Evolutionary conservation across 1,140 invertebrate genomes (phyloP).

Genomic region (Drosophila dunni): DNA sequence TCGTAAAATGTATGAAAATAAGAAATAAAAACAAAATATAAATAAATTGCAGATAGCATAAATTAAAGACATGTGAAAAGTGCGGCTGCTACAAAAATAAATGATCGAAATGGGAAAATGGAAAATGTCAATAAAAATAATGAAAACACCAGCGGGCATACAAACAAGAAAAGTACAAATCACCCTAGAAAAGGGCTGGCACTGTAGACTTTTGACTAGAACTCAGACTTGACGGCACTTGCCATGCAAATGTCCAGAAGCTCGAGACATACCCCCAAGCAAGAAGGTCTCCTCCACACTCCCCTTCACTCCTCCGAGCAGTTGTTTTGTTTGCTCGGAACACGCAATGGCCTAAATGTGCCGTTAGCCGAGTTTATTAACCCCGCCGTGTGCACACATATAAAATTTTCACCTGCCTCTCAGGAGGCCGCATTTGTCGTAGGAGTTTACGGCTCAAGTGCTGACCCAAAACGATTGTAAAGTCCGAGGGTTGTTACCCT

Average conservation of each 20-base stretch:
- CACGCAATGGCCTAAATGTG: conserved; percentile 71
- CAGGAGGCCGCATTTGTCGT: conserved; percentile 20
- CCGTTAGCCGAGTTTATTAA: conserved; percentile 66
- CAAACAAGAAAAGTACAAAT: background rate
- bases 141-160: background rate
- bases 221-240: conserved; percentile 67
- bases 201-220: conserved; percentile 30
- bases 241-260: conserved; percentile 71
- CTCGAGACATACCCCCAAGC: conserved; percentile 16
- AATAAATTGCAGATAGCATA: conserved; percentile 58
- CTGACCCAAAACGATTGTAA: conserved; percentile 58
- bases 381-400: conserved; percentile 36
- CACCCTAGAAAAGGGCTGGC: background rate
- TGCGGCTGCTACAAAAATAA: conserved; percentile 72
- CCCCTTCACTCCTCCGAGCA: background rate
- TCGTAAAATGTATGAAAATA: conserved; percentile 57
- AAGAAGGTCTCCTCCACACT: background rate
- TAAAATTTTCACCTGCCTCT: conserved; percentile 57
- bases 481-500: conserved; percentile 26
- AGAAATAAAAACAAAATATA: conserved; percentile 16
- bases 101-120: conserved; percentile 57
- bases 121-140: conserved; percentile 23
- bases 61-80: conserved; percentile 61
- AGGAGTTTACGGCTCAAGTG: conserved; percentile 65
- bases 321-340: conserved; percentile 57